Percentiles rank a stretch among this genome's conserved stretches.
Evolutionary conservation across 2,797 vertebrate species (phyloP).

Genomic region (Siniperca obscura): DNA sequence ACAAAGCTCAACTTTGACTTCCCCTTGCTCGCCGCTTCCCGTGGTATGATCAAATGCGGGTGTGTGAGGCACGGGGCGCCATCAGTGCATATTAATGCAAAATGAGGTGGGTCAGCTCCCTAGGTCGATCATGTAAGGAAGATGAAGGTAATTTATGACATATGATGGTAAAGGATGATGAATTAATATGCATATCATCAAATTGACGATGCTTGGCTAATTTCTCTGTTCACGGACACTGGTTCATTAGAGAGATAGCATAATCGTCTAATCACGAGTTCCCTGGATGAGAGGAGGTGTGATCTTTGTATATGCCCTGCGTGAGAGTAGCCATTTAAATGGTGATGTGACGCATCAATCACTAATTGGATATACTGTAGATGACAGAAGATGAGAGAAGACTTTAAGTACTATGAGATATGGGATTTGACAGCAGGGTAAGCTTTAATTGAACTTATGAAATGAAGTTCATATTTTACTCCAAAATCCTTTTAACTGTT

Average conservation of each 20-base stretch:
- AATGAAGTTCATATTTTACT: not conserved
- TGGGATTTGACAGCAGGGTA: not conserved
- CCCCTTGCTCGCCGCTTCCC: constrained; percentile 4
- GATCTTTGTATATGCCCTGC: constrained; percentile 35
- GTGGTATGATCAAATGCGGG: constrained; percentile 40
- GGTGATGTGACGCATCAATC: constrained; percentile 32
- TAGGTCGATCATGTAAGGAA: constrained; percentile 53
- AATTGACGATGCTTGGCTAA: constrained; percentile 57
- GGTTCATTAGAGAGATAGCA: constrained; percentile 64
- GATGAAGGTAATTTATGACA: constrained; percentile 72
- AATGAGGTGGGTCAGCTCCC: constrained; percentile 69
- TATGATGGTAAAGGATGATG: constrained; percentile 64
- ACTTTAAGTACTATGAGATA: not conserved
- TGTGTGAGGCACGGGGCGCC: constrained; percentile 10
- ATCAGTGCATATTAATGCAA: constrained; percentile 60
- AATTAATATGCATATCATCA: constrained; percentile 75
- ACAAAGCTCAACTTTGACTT: constrained; percentile 67
- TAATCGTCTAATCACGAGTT: constrained; percentile 51
- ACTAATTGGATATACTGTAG: constrained; percentile 29
- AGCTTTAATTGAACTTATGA: not conserved
- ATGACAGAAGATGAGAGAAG: constrained; percentile 12
- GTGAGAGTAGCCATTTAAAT: constrained; percentile 41
- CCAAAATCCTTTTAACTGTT: not conserved
- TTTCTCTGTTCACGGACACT: constrained; percentile 54
- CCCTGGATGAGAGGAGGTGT: constrained; percentile 31